Conservation (phyloP, 2,797 vertebrate species). For the Esox lucius region DNA sequence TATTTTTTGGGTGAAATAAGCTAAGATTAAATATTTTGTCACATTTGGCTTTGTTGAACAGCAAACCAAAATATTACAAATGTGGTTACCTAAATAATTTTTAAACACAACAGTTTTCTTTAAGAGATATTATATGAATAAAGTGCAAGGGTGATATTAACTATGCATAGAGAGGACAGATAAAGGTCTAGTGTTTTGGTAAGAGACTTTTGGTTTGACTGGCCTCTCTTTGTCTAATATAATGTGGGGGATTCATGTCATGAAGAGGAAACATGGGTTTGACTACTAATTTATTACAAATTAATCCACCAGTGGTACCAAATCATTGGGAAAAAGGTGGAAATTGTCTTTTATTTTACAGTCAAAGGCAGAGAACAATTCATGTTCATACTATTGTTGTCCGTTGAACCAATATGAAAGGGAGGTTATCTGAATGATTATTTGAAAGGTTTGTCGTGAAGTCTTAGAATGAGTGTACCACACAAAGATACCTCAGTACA, state of each 20-base stretch:
- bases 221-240: neutral
- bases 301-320: neutral
- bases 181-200: conserved; percentile 10
- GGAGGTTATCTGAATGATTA: neutral
- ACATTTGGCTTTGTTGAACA: too few relatives aligned
- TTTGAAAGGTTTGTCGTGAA: neutral
- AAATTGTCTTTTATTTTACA: too few relatives aligned
- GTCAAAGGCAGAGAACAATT: neutral
- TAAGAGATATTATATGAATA: too few relatives aligned
- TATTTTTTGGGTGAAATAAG: too few relatives aligned
- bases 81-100: too few relatives aligned
- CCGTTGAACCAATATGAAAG: neutral
- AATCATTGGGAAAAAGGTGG: too few relatives aligned
- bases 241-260: neutral
- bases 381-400: neutral
- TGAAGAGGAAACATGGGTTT: neutral
- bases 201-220: neutral
- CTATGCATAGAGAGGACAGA: conserved; percentile 20
- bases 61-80: too few relatives aligned
- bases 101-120: too few relatives aligned
- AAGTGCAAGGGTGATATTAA: too few relatives aligned
- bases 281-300: neutral
- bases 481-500: neutral
- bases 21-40: too few relatives aligned
- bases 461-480: conserved; percentile 3